Base-by-base conservation (phyloP, 2,113 vertebrate genomes). In the Percopsis transmontana region DNA sequence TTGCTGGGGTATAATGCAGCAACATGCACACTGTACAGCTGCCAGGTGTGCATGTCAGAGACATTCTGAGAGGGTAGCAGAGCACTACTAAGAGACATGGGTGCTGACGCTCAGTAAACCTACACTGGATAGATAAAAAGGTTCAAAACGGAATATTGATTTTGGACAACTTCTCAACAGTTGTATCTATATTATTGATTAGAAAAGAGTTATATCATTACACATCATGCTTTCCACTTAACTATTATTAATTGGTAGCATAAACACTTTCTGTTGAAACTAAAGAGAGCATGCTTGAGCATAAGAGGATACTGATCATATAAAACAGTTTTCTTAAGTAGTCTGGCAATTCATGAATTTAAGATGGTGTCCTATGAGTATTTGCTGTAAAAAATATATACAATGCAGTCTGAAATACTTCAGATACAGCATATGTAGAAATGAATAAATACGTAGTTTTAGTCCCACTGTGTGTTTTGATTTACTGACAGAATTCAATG, bases 71-170 rank as follows among this genome's bases (percentile, higher is more conserved):
- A 7, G 40, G 5, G 40, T 23, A 52, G 19, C 7, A 5, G 50
- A 21, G 50, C 10, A 21, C 19, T 21, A 19, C n/a, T 1, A 52
- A 41, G 40, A 41, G 40, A 41, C 12, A 12, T n/a, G 3, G 2
- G 16, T 21, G 18, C 51, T 53, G 18, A 50, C 1, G 21, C 51
- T 3, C 18, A 0, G 13, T 39, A 13, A 19, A 59, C 62, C 24
- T 48, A 70, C 1, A 2, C 7, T 24, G 23, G 38, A 72, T 62
- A 58, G 55, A 69, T 50, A 6, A 39, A 48, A 18, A 18, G 33
- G 41, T 48, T 23, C 62, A 66, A 24, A 38, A 53, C 21, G 19
- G 16, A 27, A 56, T 12, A 78, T 7, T 62, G 55, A 69, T 64
- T 13, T 15, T 6, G 33, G 23, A 55, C 19, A 19, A 74, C 33